A percentile compares a stretch with the other conserved stretches of the same genome.
Evolutionary conservation across 2,797 vertebrate genomes (phyloP).

Genomic region (Galaxias olidus): DNA sequence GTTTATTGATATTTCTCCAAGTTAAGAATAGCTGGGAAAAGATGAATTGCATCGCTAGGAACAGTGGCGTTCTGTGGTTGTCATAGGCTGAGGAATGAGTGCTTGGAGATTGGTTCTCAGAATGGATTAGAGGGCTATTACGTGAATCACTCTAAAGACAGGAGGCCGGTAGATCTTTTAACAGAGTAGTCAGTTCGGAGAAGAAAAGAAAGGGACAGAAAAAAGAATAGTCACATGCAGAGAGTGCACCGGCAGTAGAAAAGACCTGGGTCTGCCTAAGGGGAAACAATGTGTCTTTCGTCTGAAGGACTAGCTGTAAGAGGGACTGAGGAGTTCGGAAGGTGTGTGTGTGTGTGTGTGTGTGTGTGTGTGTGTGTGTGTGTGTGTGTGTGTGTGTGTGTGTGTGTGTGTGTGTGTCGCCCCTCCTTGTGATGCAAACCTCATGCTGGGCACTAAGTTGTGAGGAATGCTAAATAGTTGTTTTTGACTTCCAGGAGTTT

Average conservation of each 20-base stretch:
- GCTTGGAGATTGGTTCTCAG: constrained; percentile 10
- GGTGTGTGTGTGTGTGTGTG: too few species aligned
- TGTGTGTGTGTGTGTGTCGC: constrained; percentile 28
- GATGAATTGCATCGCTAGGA: too few species aligned
- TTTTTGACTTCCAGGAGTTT: constrained; percentile 30
- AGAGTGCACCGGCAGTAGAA: neutral
- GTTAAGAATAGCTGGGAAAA: too few species aligned
- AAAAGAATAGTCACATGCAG: neutral
- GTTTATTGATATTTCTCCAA: too few species aligned
- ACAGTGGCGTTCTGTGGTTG: neutral
- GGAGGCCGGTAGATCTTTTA: neutral
- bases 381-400: constrained; percentile 31
- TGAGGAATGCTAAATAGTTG: constrained; percentile 58
- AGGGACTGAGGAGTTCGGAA: constrained; percentile 21
- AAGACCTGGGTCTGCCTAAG: constrained; percentile 41
- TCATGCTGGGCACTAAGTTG: constrained; percentile 64
- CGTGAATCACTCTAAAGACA: too few species aligned
- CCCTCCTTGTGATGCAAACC: constrained; percentile 39
- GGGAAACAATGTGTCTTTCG: constrained; percentile 37
- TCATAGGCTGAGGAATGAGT: constrained; percentile 1
- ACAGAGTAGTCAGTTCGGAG: neutral
- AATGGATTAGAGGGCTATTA: too few species aligned
- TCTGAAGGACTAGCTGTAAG: constrained; percentile 34
- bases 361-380: constrained; percentile 28
- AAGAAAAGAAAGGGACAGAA: constrained; percentile 16